Percentiles rank a stretch among this genome's conserved stretches.
Conservation (phyloP, 2,797 vertebrate genomes). For the Zalophus californianus region DNA sequence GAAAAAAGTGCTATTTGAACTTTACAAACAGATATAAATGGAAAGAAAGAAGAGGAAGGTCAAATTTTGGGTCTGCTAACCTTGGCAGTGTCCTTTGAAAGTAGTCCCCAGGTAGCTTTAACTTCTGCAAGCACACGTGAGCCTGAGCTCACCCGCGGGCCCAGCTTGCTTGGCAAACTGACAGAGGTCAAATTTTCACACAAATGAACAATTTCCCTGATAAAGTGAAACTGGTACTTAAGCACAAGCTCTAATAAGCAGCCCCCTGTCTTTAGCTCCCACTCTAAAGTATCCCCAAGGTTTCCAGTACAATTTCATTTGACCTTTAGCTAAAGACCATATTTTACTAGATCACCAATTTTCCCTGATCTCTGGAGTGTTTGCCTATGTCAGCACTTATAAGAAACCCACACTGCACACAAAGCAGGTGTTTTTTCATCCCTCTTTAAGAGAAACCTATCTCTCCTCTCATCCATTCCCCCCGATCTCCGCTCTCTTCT, state of each 20-base stretch:
- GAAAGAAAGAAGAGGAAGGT: constrained; percentile 69
- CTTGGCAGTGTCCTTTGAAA: constrained; percentile 86
- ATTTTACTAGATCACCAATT: constrained; percentile 77
- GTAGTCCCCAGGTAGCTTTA: constrained; percentile 84
- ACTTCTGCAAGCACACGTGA: constrained; percentile 76
- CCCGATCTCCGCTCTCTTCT: background rate
- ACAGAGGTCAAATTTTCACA: constrained; percentile 88
- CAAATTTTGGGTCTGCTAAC: constrained; percentile 82
- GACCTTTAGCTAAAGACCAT: constrained; percentile 85
- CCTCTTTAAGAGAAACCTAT: background rate
- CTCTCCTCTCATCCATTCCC: background rate
- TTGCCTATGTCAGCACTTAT: constrained; percentile 63
- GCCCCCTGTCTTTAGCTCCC: constrained; percentile 75
- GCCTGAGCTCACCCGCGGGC: constrained; percentile 77
- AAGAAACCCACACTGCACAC: background rate
- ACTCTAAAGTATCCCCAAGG: constrained; percentile 83
- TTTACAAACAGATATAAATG: constrained; percentile 81
- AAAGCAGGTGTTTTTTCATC: background rate
- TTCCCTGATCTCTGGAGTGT: constrained; percentile 65
- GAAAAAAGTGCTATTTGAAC: constrained; percentile 45
- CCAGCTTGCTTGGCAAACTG: constrained; percentile 82
- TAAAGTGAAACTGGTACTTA: constrained; percentile 77
- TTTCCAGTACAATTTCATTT: constrained; percentile 81
- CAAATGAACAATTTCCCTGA: constrained; percentile 86
- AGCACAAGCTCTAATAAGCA: constrained; percentile 77